phyloP scores from a whole-genome alignment of 2,888 invertebrate genomes.

The Eupithecia inturbata region DNA sequence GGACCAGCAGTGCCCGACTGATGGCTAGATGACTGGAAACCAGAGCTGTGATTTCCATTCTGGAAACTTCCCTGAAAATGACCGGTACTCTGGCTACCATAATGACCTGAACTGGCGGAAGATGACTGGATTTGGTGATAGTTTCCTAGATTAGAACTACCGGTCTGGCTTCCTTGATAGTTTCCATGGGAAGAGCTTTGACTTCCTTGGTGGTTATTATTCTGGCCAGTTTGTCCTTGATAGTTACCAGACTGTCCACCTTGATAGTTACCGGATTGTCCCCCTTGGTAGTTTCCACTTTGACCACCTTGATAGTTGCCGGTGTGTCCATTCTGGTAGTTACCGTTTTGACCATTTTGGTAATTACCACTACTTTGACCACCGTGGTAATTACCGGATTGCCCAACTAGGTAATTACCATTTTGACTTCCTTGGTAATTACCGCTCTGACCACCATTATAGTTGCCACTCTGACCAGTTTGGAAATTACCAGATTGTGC shows the following conservation, averaged over 20 bases:
- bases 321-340: slow-evolving; percentile 11
- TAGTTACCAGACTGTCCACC: slow-evolving; percentile 20
- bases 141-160: slow-evolving; percentile 20
- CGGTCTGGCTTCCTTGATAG: slow-evolving; percentile 12
- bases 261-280: neutral
- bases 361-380: slow-evolving; percentile 25
- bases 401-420: slow-evolving; percentile 18
- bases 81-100: slow-evolving; percentile 17
- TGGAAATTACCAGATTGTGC: slow-evolving; percentile 10
- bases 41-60: slow-evolving; percentile 3
- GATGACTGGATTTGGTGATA: slow-evolving; percentile 34
- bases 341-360: slow-evolving; percentile 12
- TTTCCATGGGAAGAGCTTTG: slow-evolving; percentile 13
- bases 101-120: slow-evolving; percentile 16
- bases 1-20: slow-evolving; percentile 61
- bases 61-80: slow-evolving; percentile 21
- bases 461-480: slow-evolving; percentile 11
- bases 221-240: slow-evolving; percentile 20
- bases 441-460: slow-evolving; percentile 13
- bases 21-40: slow-evolving; percentile 57
- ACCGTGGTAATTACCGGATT: slow-evolving; percentile 25
- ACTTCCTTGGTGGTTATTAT: slow-evolving; percentile 5
- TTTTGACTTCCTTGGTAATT: slow-evolving; percentile 9
- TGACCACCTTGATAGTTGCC: slow-evolving; percentile 11
- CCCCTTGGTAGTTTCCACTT: slow-evolving; percentile 16